Base-by-base conservation (phyloP, 1,140 invertebrate genomes). In the Sitodiplosis mosellana region DNA sequence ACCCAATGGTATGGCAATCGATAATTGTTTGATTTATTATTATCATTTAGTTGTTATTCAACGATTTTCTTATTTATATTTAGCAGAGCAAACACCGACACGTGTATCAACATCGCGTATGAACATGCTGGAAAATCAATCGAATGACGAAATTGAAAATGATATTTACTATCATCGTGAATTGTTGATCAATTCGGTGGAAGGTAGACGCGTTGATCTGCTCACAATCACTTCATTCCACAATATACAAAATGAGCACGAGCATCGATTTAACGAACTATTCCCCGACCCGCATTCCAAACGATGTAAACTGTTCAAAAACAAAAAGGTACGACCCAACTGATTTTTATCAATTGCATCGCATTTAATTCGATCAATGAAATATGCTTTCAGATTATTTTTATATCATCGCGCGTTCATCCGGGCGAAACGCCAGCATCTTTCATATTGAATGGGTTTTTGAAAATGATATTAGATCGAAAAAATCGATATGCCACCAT, bases 361-460 rank as follows among this genome's bases (percentile, higher is more conserved):
- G 17, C 2, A 40, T 40, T 38, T 40, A n/a, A 47, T 27, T n/a
- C n/a, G 18, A 41, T 45, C 48, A 45, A 49, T 54, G n/a, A n/a
- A n/a, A n/a, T n/a, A n/a, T 44, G 55, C n/a, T 59, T 60, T 18
- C 56, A 82, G 79, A 69, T 87, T 1, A 76, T 90, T 47, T 87
- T 96, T 61, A 67, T 97, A 52, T 88, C 83, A 49, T 86, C 87
- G 4, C 72, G 90, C 55, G 90, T 95, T 43, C 90, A 95, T 72
- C 90, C 81, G 19, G 91, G 90, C 14, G 91, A 96, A 69, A 91
- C 87, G 17, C 91, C 92, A 47, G 84, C 87, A 6, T 90, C 83
- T 62, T 94, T 92, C 72, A 87, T 95, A 14, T 80, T 95, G 66
- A 90, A 92, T 65, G 91, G 92, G 15, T 80, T 92, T 50, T 68